Conservation (phyloP, 2,797 vertebrate genomes). For the Tamandua tetradactyla region DNA sequence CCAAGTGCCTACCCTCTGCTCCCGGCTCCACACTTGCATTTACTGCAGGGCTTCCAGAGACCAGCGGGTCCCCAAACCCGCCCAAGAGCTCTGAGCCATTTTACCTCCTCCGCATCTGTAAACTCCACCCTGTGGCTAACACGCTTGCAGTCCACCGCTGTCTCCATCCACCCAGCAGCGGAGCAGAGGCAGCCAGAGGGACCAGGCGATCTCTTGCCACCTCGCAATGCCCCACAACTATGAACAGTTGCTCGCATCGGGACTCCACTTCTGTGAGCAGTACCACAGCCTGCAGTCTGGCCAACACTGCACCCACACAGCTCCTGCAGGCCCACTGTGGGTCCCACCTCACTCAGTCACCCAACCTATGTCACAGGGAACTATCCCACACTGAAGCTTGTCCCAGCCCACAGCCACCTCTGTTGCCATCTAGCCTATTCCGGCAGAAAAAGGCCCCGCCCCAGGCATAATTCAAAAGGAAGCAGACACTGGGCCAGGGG, state of each 20-base stretch:
- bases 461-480: background rate
- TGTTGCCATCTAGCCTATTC: background rate
- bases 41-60: background rate
- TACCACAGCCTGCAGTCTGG: fast-evolving
- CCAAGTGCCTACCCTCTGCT: background rate
- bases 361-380: background rate
- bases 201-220: background rate
- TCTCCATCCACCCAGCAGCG: background rate
- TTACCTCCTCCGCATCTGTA: background rate
- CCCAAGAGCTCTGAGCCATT: background rate
- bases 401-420: background rate
- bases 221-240: background rate
- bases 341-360: background rate
- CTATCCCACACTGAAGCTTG: background rate
- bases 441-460: background rate
- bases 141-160: background rate
- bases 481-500: background rate
- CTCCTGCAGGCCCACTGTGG: background rate
- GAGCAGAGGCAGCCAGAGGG: slow-evolving; percentile 9
- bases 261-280: background rate
- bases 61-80: background rate
- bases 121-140: background rate
- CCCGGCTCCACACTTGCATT: background rate
- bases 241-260: background rate
- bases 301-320: background rate